Base-by-base conservation (phyloP, 2,888 invertebrate species). In the Brachypalpus laphriformis region DNA sequence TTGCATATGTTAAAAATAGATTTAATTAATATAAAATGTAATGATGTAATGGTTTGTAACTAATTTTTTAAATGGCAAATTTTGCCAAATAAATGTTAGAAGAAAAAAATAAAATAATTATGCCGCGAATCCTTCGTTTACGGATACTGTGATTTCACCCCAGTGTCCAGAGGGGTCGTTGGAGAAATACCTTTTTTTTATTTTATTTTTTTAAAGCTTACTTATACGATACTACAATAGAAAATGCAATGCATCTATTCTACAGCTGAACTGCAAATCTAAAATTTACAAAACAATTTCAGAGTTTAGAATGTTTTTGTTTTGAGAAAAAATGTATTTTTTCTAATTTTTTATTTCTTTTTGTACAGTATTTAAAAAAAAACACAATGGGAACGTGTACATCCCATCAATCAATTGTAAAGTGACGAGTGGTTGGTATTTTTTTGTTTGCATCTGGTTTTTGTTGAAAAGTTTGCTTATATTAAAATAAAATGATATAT, bases 361-460 rank as follows among this genome's bases (percentile, higher is more conserved):
- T 82, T 82, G 82, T 82, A 82, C 77, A 77, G 42, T 45, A 71
- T 65, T 71, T 59, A 56, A 49, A n/a, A n/a, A n/a, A n/a, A 82
- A 70, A 70, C 82, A 77, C 71, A 71, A 77, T 59, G 63, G 77
- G 20, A 76, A 65, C n/a, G 56, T 28, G 16, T 16, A 28, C 18
- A 22, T 22, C 54, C n/a, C 18, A 9, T 25, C 37, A 16, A 7
- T 57, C 5, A 37, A 54, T 11, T 51, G 61, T 61, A 42, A 61
- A 42, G 61, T 18, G 25, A 9, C 42, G 34, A 56, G 6, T 54
- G 51, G n/a, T 37, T 59, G 49, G 34, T 80, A 47, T 25, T 37
- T 28, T 61, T 25, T 28, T 28, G n/a, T n/a, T 34, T 37, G 31
- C 37, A 40, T 63, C 7, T 57, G 47, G 66, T 22, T n/a, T 34